Conservation (phyloP, 2,888 invertebrate genomes). For the Argyra leucocephala region DNA sequence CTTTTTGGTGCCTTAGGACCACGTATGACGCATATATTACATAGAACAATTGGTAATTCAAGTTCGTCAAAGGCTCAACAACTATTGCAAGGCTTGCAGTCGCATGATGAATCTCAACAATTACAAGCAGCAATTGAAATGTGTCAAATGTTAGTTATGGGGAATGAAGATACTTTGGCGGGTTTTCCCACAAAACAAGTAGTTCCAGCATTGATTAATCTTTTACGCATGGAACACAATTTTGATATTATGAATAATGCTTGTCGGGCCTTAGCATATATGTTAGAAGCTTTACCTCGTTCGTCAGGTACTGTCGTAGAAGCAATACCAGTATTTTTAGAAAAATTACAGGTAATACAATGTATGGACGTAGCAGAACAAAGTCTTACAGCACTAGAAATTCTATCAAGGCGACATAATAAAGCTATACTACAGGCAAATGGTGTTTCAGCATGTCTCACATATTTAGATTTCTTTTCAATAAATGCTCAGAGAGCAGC, state of each 20-base stretch:
- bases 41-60: constrained; percentile 85
- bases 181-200: constrained; percentile 98
- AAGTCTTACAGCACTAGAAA: constrained; percentile 91
- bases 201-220: constrained; percentile 84
- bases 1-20: constrained; percentile 91
- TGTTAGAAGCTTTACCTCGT: constrained; percentile 96
- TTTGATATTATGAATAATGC: constrained; percentile 99
- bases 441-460: constrained; percentile 92
- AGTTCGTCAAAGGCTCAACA: constrained; percentile 87
- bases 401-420: constrained; percentile 90
- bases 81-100: constrained; percentile 80
- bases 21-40: constrained; percentile 90
- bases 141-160: constrained; percentile 98
- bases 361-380: constrained; percentile 99
- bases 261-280: constrained; percentile 94
- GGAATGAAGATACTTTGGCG: constrained; percentile 94
- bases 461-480: constrained; percentile 96
- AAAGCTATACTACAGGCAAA: constrained; percentile 91
- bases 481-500: constrained; percentile 96
- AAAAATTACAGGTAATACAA: constrained; percentile 94
- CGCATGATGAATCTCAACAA: constrained; percentile 91
- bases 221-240: constrained; percentile 95
- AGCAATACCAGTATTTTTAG: constrained; percentile 92
- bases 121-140: constrained; percentile 94
- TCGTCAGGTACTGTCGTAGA: constrained; percentile 93